These are phyloP conservation scores for Sparus aurata DNA, from an alignment of 2,797 vertebrate species.

Conservation along the genomic window DNA sequence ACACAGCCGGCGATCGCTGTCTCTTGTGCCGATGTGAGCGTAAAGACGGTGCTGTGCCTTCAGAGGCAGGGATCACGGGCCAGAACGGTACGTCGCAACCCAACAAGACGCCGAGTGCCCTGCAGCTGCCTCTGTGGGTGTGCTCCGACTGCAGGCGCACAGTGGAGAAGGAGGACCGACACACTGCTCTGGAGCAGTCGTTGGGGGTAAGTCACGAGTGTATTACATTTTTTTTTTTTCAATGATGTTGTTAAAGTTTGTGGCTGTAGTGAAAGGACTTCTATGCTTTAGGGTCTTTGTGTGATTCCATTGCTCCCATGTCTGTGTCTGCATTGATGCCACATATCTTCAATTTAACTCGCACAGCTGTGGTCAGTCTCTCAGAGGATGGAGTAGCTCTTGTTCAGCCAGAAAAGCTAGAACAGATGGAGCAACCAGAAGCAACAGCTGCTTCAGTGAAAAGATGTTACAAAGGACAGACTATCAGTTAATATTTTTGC, in stretches of 20 bases:
- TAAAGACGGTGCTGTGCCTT: slow-evolving; percentile 89
- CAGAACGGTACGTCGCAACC: slow-evolving; percentile 89
- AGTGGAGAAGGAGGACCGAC: slow-evolving; percentile 95
- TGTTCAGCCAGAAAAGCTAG: slow-evolving; percentile 23
- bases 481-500: slow-evolving; percentile 5
- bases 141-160: slow-evolving; percentile 96
- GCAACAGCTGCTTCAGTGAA: slow-evolving; percentile 38
- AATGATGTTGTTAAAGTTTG: background rate
- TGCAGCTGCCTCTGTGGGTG: slow-evolving; percentile 97
- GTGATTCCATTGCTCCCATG: background rate
- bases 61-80: slow-evolving; percentile 87
- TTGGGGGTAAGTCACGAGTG: slow-evolving; percentile 86
- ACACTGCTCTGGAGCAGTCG: slow-evolving; percentile 89
- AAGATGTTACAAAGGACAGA: slow-evolving; percentile 4
- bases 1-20: slow-evolving; percentile 95
- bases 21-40: slow-evolving; percentile 96
- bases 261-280: background rate
- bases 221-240: background rate
- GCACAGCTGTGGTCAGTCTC: slow-evolving; percentile 50
- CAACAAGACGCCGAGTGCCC: slow-evolving; percentile 89
- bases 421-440: slow-evolving; percentile 36
- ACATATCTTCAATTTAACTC: slow-evolving; percentile 34
- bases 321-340: background rate
- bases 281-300: background rate
- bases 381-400: slow-evolving; percentile 26